phyloP scores from a whole-genome alignment of 2,113 vertebrate species.

The Pedionomus torquatus region DNA sequence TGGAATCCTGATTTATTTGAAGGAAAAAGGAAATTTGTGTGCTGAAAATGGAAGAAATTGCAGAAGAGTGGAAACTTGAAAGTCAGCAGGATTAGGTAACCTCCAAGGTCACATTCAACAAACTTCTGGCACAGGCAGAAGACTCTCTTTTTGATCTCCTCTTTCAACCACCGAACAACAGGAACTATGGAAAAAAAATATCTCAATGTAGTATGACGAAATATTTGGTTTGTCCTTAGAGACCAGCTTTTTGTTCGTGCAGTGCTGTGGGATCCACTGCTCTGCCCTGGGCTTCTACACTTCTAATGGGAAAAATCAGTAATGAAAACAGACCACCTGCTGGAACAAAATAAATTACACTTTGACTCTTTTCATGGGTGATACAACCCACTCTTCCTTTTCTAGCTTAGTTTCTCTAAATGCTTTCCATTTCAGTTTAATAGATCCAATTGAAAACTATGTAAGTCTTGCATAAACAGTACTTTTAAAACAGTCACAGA shows the following conservation, averaged over 20 bases:
- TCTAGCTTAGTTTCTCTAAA: constrained; percentile 7
- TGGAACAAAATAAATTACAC: background rate
- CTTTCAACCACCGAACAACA: background rate
- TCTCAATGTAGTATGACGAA: background rate
- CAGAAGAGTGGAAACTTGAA: background rate
- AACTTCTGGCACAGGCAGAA: background rate
- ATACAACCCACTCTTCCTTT: constrained; percentile 27
- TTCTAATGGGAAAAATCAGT: background rate
- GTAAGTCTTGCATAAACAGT: background rate
- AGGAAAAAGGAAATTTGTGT: background rate
- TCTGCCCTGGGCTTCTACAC: background rate
- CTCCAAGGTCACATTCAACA: background rate
- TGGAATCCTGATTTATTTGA: background rate
- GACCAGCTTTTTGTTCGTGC: background rate
- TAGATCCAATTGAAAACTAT: background rate
- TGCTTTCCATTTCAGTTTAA: background rate
- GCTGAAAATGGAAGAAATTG: background rate
- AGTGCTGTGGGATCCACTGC: background rate
- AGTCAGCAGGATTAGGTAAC: background rate
- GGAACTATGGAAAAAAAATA: background rate
- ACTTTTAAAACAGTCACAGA: constrained; percentile 4
- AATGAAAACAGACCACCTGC: background rate
- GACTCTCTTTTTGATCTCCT: background rate
- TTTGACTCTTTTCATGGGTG: background rate
- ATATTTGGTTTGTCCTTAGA: background rate